Conservation (phyloP, 2,888 invertebrate genomes). For the Odontocerum albicorne region DNA sequence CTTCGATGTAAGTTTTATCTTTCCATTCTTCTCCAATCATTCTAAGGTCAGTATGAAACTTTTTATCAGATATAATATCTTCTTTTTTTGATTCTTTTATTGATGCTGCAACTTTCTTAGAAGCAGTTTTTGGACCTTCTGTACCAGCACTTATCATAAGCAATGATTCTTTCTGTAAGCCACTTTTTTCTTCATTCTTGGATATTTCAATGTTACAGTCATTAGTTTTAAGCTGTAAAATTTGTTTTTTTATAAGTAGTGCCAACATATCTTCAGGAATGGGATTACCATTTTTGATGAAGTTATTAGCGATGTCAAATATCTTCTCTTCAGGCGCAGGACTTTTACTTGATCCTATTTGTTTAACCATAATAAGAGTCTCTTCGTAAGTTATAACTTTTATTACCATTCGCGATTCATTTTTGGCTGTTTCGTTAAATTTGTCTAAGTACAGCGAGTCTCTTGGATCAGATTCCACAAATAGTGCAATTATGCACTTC, state of each 20-base stretch:
- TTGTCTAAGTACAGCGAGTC: slow-evolving; percentile 13
- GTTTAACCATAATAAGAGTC: slow-evolving; percentile 20
- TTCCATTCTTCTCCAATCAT: slow-evolving; percentile 59
- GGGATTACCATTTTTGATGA: slow-evolving; percentile 39
- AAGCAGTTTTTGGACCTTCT: background rate
- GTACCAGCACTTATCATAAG: slow-evolving; percentile 44
- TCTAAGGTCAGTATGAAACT: slow-evolving; percentile 53
- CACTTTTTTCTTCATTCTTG: slow-evolving; percentile 47
- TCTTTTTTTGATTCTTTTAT: background rate
- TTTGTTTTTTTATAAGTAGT: slow-evolving; percentile 50
- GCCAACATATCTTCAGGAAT: slow-evolving; percentile 51
- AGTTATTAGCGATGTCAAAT: slow-evolving; percentile 16
- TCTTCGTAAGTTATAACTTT: slow-evolving; percentile 18
- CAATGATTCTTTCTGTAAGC: slow-evolving; percentile 47
- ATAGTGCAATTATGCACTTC: slow-evolving; percentile 17
- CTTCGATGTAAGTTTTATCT: slow-evolving; percentile 56
- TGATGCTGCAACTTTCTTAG: background rate
- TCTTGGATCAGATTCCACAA: slow-evolving; percentile 20
- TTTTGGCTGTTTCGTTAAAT: slow-evolving; percentile 13
- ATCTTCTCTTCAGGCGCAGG: slow-evolving; percentile 6
- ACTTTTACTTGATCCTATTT: slow-evolving; percentile 15
- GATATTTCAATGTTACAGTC: slow-evolving; percentile 50
- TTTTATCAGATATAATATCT: slow-evolving; percentile 42
- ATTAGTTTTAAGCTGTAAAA: slow-evolving; percentile 53
- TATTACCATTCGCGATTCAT: slow-evolving; percentile 16